Base-by-base conservation (phyloP, 92 coral and sea anemone species). In the Parazoanthus darwini region DNA sequence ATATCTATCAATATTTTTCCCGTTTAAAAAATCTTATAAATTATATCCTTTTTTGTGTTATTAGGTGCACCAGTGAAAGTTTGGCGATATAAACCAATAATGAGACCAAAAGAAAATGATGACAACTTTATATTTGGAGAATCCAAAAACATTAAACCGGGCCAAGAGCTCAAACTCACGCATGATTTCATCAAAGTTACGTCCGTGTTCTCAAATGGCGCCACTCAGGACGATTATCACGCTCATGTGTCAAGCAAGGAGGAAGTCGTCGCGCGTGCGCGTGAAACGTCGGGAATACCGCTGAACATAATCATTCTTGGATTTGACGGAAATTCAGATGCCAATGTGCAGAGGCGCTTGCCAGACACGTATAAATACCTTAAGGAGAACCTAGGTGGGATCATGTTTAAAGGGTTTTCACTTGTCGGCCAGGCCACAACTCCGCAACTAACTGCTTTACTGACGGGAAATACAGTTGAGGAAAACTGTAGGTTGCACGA, bases 281-380 rank as follows among this genome's bases (percentile, higher is more conserved):
- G 10, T 8, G 81, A 90, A 54, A 79, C 43, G 72, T 38, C 92
- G 46, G 98, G 96, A 1, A 78, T 94, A 43, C 93, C 93, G 33
- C 90, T 93, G 38, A 93, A 94, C 74, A 89, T 96, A 22, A 88
- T 96, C 23, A 92, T 96, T 68, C 86, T 96, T 2, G 98, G 95
- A 36, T 86, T 96, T 16, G 98, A 96, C 74, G 92, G 94, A 6
- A 93, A 92, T 38, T 96, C 98, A 8, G 90, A 88, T 38, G 98
- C 96, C 6, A 92, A 92, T 67, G 85, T 92, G 36, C 94, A 92
- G 86, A 91, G 97, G 26, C 89, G 89, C 20, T 18, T 94, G 25
- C 91, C 94, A 2, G 88, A 93, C 37, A 80, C 97, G 2, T 94
- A 80, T 81, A 89, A 81, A 72, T 91, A 88, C 73, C 90, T 94